A percentile compares a stretch with the other conserved stretches of the same genome.
These are phyloP conservation scores for Neolamprologus tretocephalus DNA, from an alignment of 2,113 vertebrate genomes.

Conservation along the genomic window DNA sequence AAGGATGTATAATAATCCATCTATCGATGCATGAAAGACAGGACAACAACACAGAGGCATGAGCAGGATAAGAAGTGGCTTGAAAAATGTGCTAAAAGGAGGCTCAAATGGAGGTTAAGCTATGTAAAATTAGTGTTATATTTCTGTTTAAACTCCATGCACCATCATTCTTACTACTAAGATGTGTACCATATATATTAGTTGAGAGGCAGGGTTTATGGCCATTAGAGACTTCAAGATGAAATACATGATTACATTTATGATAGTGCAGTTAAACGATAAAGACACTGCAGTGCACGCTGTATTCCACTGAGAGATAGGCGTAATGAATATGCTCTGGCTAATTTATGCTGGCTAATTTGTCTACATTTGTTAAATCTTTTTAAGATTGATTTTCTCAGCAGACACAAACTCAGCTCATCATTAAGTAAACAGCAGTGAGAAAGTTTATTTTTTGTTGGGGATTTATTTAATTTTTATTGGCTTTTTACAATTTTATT, in stretches of 20 bases:
- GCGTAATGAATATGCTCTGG: conserved; percentile 53
- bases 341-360: conserved; percentile 62
- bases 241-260: conserved; percentile 61
- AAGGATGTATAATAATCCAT: conserved; percentile 67
- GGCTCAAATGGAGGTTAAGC: conserved; percentile 18
- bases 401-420: conserved; percentile 39
- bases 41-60: conserved; percentile 53
- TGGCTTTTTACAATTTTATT: background rate
- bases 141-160: background rate
- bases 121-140: conserved; percentile 11
- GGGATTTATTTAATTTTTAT: background rate
- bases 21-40: conserved; percentile 68
- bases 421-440: conserved; percentile 30
- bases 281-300: conserved; percentile 43
- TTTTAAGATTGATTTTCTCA: conserved; percentile 56
- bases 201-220: conserved; percentile 20
- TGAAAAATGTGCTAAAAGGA: conserved; percentile 30
- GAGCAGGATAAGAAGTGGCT: conserved; percentile 24
- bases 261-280: conserved; percentile 55
- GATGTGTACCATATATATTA: background rate
- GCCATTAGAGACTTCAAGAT: conserved; percentile 44
- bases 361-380: conserved; percentile 54
- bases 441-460: background rate
- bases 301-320: conserved; percentile 37
- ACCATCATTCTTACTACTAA: background rate